phyloP scores from a whole-genome alignment of 2,113 vertebrate species.

The Empidonax alnorum region DNA sequence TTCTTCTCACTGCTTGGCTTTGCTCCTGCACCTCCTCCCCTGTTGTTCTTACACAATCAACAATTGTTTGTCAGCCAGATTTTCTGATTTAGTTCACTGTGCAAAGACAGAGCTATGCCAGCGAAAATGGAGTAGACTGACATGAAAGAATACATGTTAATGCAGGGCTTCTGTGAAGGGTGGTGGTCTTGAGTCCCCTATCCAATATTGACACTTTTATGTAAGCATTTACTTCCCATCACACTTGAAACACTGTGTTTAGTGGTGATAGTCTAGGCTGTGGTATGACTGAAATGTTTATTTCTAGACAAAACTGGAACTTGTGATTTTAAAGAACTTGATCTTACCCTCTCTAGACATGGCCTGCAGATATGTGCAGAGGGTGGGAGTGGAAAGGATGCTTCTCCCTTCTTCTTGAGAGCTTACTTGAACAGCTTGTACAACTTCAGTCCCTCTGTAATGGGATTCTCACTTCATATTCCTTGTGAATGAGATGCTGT shows the following conservation, averaged over 20 bases:
- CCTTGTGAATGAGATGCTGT: background rate
- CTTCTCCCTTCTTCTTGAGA: background rate
- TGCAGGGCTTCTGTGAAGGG: background rate
- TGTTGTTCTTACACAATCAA: background rate
- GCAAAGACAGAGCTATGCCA: background rate
- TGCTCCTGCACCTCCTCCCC: background rate
- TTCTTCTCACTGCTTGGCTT: background rate
- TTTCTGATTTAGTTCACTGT: background rate
- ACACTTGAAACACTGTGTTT: background rate
- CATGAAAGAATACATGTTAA: background rate
- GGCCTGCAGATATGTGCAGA: background rate
- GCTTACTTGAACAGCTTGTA: background rate
- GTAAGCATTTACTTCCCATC: background rate
- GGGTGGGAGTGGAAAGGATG: background rate
- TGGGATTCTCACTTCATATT: background rate
- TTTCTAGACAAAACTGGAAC: background rate
- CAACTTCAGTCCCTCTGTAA: background rate
- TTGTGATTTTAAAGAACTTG: background rate
- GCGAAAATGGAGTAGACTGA: background rate
- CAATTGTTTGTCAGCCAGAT: background rate
- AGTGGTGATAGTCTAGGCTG: background rate
- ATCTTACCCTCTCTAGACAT: background rate
- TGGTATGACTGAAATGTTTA: background rate
- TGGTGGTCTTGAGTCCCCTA: background rate
- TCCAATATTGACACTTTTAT: background rate